Percentiles rank a stretch among this genome's conserved stretches.
phyloP scores from a whole-genome alignment of 1,140 invertebrate species.

The Andrena cerasifolii region DNA sequence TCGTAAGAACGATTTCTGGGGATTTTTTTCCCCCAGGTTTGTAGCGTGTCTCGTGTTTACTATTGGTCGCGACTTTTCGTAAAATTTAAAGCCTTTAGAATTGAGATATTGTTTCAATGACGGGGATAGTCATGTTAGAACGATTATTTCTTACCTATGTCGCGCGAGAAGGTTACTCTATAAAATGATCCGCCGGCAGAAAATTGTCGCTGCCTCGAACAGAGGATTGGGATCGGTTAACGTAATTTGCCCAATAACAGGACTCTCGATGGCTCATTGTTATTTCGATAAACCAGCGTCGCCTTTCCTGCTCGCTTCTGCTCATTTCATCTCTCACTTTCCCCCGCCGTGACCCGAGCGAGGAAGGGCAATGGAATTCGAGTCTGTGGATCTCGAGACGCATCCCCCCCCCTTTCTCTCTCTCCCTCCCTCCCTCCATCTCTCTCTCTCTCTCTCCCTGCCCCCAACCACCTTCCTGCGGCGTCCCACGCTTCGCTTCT shows the following conservation, averaged over 20 bases:
- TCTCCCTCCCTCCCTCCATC: slow-evolving; percentile 33
- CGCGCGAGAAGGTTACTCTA: not conserved
- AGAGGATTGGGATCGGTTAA: slow-evolving; percentile 36
- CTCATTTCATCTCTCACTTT: slow-evolving; percentile 66
- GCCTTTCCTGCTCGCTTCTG: slow-evolving; percentile 59
- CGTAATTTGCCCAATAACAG: slow-evolving; percentile 43
- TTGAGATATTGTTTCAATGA: too few relatives aligned
- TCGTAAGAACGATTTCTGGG: too few relatives aligned
- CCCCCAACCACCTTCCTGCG: slow-evolving; percentile 23
- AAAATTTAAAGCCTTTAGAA: too few relatives aligned
- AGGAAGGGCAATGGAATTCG: slow-evolving; percentile 68
- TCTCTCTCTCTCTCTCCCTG: slow-evolving; percentile 41
- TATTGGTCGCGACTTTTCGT: too few relatives aligned
- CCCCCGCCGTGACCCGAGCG: slow-evolving; percentile 44
- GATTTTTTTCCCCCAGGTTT: too few relatives aligned
- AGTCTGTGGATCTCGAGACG: slow-evolving; percentile 65
- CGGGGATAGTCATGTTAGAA: not conserved
- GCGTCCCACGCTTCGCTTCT: slow-evolving; percentile 48
- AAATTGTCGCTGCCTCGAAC: slow-evolving; percentile 4
- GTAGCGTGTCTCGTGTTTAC: too few relatives aligned
- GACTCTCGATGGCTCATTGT: slow-evolving; percentile 53
- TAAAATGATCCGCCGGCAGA: not conserved
- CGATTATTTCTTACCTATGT: not conserved
- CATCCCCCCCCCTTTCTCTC: slow-evolving; percentile 59
- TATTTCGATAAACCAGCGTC: slow-evolving; percentile 54